phyloP scores from a whole-genome alignment of 2,797 vertebrate species.

The Gobio occitaniae region DNA sequence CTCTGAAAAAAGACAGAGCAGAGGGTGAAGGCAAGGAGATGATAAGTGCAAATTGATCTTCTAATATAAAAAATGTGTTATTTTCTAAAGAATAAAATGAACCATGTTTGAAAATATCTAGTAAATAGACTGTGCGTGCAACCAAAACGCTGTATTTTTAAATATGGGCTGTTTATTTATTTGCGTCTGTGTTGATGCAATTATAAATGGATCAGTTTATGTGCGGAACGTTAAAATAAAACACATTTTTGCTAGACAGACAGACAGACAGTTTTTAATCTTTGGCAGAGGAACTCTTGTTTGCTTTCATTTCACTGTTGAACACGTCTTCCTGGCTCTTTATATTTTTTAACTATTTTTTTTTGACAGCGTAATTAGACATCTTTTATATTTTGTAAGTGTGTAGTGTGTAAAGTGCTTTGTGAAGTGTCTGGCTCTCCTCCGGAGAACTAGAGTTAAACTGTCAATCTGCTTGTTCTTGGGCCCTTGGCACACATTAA shows the following conservation, averaged over 20 bases:
- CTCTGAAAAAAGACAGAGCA: neutral
- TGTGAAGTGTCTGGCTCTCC: neutral
- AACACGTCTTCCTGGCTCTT: neutral
- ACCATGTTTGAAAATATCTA: neutral
- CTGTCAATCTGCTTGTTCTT: slow-evolving; percentile 1
- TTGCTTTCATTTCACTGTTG: slow-evolving; percentile 9
- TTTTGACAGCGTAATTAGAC: slow-evolving; percentile 18
- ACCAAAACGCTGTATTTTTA: neutral
- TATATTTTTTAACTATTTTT: slow-evolving; percentile 5
- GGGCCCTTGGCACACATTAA: neutral
- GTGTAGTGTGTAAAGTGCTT: slow-evolving; percentile 12
- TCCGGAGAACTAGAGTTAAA: neutral
- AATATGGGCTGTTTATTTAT: neutral
- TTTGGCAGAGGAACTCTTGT: neutral
- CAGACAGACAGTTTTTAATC: too few species aligned
- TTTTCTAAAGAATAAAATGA: slow-evolving; percentile 7
- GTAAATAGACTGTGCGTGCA: neutral
- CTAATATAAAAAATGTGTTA: neutral
- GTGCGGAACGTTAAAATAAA: neutral
- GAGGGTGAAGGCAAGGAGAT: neutral
- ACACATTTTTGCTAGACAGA: neutral
- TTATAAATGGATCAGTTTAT: neutral
- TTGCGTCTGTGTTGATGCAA: neutral
- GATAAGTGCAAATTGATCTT: slow-evolving; percentile 5
- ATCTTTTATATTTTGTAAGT: slow-evolving; percentile 30